Percentiles rank a stretch among this genome's conserved stretches.
Evolutionary conservation across 2,797 vertebrate genomes (phyloP).

Genomic region (Pipistrellus nathusii): DNA sequence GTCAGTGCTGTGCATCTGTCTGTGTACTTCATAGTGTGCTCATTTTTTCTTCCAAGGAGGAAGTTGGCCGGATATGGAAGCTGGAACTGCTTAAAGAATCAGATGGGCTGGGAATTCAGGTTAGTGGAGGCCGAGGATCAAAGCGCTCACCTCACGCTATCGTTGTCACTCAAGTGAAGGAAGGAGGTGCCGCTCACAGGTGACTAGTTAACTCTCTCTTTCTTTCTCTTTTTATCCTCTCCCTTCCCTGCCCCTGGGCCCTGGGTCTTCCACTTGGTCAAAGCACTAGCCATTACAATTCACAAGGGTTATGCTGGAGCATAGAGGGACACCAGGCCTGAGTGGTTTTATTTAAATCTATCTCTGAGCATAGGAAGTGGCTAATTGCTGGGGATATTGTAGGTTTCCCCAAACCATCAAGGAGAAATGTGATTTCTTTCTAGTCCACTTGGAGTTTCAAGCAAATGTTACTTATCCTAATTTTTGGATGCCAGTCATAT

Average conservation of each 20-base stretch:
- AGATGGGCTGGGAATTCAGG: conserved; percentile 96
- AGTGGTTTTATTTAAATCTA: not conserved
- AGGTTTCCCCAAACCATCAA: not conserved
- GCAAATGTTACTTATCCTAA: not conserved
- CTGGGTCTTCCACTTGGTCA: not conserved
- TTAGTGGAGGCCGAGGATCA: conserved; percentile 96
- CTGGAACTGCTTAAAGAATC: conserved; percentile 97
- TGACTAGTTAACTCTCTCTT: conserved; percentile 81
- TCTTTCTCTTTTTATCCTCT: not conserved
- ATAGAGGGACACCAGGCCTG: not conserved
- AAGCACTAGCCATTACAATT: not conserved
- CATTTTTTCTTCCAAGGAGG: conserved; percentile 89
- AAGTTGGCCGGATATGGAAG: conserved; percentile 97
- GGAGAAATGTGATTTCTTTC: not conserved
- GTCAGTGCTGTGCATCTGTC: conserved; percentile 13
- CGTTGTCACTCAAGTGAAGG: conserved; percentile 94
- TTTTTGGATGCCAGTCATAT: not conserved
- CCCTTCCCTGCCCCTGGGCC: not conserved
- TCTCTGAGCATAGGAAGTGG: conserved; percentile 66
- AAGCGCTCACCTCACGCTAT: conserved; percentile 96
- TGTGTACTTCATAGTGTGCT: conserved; percentile 81
- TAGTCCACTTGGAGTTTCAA: not conserved
- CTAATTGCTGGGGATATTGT: not conserved
- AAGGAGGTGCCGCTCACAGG: conserved; percentile 95
- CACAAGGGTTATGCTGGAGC: not conserved